phyloP scores from a whole-genome alignment of 2,797 vertebrate species.

The Clarias pachynema region DNA sequence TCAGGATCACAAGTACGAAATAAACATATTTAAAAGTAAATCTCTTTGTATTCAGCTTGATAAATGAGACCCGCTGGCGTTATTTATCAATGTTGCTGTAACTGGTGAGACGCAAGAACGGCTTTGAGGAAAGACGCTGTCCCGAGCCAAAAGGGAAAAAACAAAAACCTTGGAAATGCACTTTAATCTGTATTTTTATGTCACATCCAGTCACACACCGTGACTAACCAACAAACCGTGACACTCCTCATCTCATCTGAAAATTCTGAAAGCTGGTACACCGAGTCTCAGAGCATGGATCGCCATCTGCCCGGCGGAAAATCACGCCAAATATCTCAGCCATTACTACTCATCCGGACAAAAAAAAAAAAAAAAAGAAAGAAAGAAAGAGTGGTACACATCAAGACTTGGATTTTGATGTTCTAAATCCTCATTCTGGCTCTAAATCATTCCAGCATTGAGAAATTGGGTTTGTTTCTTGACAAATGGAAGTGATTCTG shows the following conservation, averaged over 20 bases:
- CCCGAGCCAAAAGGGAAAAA: background rate
- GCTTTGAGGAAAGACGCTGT: background rate
- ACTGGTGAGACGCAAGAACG: background rate
- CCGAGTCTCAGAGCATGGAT: slow-evolving; percentile 57
- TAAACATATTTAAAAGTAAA: background rate
- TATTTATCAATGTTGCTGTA: background rate
- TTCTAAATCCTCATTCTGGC: slow-evolving; percentile 21
- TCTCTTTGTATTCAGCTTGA: background rate
- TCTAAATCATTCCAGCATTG: slow-evolving; percentile 21
- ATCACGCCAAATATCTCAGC: slow-evolving; percentile 44
- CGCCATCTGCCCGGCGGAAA: slow-evolving; percentile 43
- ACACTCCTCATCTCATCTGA: background rate
- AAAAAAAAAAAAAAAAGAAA: slow-evolving; percentile 17
- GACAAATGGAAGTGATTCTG: background rate
- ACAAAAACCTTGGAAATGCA: background rate
- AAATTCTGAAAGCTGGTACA: slow-evolving; percentile 41
- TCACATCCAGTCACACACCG: too few relatives aligned
- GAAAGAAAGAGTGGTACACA: too few relatives aligned
- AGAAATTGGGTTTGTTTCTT: background rate
- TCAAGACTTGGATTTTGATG: slow-evolving; percentile 43
- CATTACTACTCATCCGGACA: slow-evolving; percentile 49
- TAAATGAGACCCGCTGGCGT: background rate
- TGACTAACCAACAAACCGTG: background rate
- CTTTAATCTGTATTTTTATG: slow-evolving; percentile 2
- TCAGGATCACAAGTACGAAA: too few relatives aligned